Evolutionary conservation across 2,888 invertebrate species (phyloP).

Genomic region (Iselma pallidipennis): DNA sequence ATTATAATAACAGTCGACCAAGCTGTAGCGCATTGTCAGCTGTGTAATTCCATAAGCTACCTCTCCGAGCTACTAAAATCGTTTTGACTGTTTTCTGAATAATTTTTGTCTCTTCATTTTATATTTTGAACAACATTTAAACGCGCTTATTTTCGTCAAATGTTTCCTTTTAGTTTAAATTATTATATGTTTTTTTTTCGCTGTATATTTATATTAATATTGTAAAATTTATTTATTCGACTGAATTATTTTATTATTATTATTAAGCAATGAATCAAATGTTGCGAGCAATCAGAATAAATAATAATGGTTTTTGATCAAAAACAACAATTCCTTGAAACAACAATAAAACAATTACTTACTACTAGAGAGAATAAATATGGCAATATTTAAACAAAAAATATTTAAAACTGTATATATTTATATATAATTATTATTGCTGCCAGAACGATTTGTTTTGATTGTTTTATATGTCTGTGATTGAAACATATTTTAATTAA

Average conservation of each 20-base stretch:
- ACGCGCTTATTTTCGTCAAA: too few species aligned
- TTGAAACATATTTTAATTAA: conserved; percentile 35
- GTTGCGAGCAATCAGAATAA: conserved; percentile 11
- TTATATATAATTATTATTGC: too few species aligned
- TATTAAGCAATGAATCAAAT: conserved; percentile 13
- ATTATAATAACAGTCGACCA: conserved; percentile 49
- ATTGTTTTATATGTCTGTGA: conserved; percentile 36
- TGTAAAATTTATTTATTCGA: conserved; percentile 10
- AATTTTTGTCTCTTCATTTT: too few species aligned
- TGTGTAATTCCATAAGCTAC: conserved; percentile 51
- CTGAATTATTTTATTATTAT: conserved; percentile 4
- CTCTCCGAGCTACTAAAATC: conserved; percentile 34
- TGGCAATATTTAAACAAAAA: conserved; percentile 32
- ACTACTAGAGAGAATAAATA: conserved; percentile 15
- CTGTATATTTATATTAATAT: conserved; percentile 4
- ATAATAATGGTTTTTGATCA: conserved; percentile 23
- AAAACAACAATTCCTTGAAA: background rate
- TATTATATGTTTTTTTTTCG: conserved; percentile 4
- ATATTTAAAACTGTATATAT: conserved; percentile 29
- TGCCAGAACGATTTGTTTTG: conserved; percentile 30
- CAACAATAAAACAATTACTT: too few species aligned
- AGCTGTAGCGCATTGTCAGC: conserved; percentile 44
- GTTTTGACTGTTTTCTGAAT: background rate
- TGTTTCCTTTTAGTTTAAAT: too few species aligned
- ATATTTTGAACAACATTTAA: conserved; percentile 28